Evolutionary conservation across 2,113 vertebrate species (phyloP).

Genomic region (Rhinoderma darwinii): DNA sequence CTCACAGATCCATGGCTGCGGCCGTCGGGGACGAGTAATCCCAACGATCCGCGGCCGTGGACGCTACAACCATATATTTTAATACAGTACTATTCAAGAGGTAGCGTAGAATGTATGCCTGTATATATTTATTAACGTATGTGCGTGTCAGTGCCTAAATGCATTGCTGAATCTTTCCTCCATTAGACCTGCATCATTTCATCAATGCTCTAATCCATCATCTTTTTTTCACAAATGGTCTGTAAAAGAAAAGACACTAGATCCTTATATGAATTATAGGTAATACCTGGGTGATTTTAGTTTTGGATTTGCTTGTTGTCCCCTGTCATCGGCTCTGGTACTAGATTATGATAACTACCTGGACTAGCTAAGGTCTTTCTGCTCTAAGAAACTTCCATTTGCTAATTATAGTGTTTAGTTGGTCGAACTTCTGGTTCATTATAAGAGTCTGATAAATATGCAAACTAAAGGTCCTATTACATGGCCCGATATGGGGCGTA

Average conservation of each 20-base stretch:
- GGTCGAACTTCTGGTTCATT: neutral
- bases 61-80: too few relatives aligned
- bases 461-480: neutral
- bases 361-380: neutral
- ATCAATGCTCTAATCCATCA: too few relatives aligned
- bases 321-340: constrained; percentile 1
- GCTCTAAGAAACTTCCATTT: neutral
- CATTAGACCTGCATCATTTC: too few relatives aligned
- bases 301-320: constrained; percentile 18
- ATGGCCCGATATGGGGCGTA: too few relatives aligned
- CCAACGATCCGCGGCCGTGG: too few relatives aligned
- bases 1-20: too few relatives aligned
- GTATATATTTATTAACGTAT: too few relatives aligned
- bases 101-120: too few relatives aligned
- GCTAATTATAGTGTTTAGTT: neutral
- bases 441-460: neutral
- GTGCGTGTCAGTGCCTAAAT: too few relatives aligned
- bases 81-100: too few relatives aligned
- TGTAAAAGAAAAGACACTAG: neutral
- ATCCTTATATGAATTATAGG: neutral
- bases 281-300: constrained; percentile 30
- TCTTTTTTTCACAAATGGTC: neutral
- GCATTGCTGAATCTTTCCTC: too few relatives aligned
- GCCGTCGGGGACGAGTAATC: too few relatives aligned
- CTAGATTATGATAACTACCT: constrained; percentile 17